Evolutionary conservation across 2,113 vertebrate genomes (phyloP), one percentile per base, ranked within the genome.

Genomic region (Phasianus colchicus): DNA sequence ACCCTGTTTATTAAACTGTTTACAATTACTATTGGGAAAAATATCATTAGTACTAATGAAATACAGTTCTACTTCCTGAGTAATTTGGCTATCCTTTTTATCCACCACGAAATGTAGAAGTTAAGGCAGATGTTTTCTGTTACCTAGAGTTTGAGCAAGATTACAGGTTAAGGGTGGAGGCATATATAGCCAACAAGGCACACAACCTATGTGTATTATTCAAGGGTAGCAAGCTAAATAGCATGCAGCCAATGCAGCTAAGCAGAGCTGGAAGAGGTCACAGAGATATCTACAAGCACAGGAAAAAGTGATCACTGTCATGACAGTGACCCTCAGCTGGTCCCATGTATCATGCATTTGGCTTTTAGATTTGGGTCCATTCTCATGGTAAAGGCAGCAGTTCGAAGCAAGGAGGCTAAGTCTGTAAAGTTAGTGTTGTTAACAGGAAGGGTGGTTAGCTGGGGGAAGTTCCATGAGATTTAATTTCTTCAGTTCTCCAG

Each of bases 351-450:
- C 64, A 14, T 1, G 2, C 29, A 21, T 61, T 18, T 40, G 27
- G n/a, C 75, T 85, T 20, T 42, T 27, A 12, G 1, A 60, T 36
- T 30, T 27, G 32, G 10, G 15, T 21, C 66, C 48, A 13, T 14
- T 47, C 52, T 63, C 0, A 0, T 9, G 57, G 52, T 14, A 42
- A 43, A 40, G 42, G 50, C 42, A 77, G n/a, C 0, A 2, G 6
- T 22, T 30, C 52, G 40, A 61, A 38, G 27, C 32, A 24, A 36
- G 70, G n/a, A 7, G 2, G 36, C 40, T 0, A 2, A 72, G 34
- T 50, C 47, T 40, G 42, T 50, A 4, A 3, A 61, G 24, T 58
- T 54, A 70, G 72, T 25, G 15, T 25, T 64, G 50, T 79, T n/a
- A 27, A n/a, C 25, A 72, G 61, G 32, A 75, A 69, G 20, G 0